Percentiles rank a stretch among this genome's conserved stretches.
phyloP scores from a whole-genome alignment of 1,140 invertebrate genomes.

The Coptotermes formosanus region DNA sequence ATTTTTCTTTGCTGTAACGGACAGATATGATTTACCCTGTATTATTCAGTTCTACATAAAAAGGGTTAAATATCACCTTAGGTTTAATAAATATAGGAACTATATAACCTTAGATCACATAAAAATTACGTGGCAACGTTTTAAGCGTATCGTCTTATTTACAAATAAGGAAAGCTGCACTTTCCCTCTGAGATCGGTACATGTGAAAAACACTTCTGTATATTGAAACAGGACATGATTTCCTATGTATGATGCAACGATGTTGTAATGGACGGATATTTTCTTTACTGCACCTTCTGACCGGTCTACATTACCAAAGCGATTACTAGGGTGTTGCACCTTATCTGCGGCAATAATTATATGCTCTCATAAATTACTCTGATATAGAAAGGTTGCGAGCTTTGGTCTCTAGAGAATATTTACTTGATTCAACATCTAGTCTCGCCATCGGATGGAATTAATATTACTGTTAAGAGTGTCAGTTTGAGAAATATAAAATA shows the following conservation, averaged over 20 bases:
- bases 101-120: background rate
- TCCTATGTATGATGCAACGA: too few relatives aligned
- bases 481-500: background rate
- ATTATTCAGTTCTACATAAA: background rate
- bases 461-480: background rate
- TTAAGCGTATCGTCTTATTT: background rate
- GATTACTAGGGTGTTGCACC: too few relatives aligned
- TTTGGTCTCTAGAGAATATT: too few relatives aligned
- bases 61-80: background rate
- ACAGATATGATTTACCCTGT: background rate
- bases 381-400: too few relatives aligned
- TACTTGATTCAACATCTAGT: background rate
- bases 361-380: too few relatives aligned
- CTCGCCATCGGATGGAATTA: background rate
- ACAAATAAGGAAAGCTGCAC: background rate
- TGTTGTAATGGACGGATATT: too few relatives aligned
- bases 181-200: background rate
- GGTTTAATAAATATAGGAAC: slow-evolving; percentile 11
- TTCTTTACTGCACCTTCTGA: too few relatives aligned
- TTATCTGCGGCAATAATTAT: too few relatives aligned
- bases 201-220: background rate
- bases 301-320: too few relatives aligned
- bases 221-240: too few relatives aligned
- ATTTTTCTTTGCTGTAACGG: too few relatives aligned
- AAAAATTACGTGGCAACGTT: background rate